Evolutionary conservation across 2,113 vertebrate genomes (phyloP).

Genomic region (Gymnarchus niloticus): DNA sequence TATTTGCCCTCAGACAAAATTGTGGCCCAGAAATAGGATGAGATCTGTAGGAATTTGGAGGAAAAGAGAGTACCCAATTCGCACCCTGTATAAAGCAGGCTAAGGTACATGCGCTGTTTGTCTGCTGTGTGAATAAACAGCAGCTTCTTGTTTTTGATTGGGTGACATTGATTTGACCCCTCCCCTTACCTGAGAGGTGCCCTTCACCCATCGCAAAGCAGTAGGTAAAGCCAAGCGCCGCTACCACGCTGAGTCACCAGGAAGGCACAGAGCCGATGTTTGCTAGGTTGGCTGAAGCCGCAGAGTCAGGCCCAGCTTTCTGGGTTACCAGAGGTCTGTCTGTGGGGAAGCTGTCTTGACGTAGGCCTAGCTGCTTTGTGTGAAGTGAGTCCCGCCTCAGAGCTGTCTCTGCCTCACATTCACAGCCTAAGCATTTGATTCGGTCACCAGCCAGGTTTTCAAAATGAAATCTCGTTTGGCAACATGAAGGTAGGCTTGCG

Average conservation of each 20-base stretch:
- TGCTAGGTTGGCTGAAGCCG: not conserved
- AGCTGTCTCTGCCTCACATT: not conserved
- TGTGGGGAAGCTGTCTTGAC: not conserved
- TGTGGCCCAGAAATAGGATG: not conserved
- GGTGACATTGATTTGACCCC: not conserved
- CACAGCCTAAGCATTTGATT: not conserved
- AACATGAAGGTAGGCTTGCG: not conserved
- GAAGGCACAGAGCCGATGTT: not conserved
- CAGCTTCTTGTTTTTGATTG: not conserved
- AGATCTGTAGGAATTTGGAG: not conserved
- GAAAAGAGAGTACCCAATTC: not conserved
- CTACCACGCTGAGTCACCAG: not conserved
- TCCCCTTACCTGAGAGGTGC: not conserved
- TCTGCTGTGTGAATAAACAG: not conserved
- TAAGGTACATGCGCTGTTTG: not conserved
- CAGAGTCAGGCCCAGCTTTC: not conserved
- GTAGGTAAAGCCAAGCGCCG: not conserved
- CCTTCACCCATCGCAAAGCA: not conserved
- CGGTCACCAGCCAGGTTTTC: too few species aligned
- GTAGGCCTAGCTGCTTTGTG: not conserved
- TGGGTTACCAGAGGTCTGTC: not conserved
- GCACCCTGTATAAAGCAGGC: not conserved
- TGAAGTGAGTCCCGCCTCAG: not conserved
- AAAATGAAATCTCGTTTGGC: not conserved
- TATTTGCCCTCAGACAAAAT: constrained; percentile 16